These are phyloP conservation scores for Microtus montanus DNA, from an alignment of 2,113 vertebrate species.

Conservation along the genomic window DNA sequence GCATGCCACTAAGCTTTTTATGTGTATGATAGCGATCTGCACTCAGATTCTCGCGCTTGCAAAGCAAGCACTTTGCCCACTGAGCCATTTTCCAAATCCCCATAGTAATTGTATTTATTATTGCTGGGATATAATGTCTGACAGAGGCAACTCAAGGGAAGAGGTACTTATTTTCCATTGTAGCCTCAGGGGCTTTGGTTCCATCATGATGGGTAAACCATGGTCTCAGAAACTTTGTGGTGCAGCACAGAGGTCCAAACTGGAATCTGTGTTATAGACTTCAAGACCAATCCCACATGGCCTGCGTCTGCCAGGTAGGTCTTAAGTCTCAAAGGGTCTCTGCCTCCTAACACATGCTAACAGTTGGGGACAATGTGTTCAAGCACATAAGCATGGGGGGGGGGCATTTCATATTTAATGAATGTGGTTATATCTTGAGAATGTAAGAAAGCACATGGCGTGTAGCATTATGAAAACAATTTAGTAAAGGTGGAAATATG, in stretches of 20 bases:
- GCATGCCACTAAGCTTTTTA: background rate
- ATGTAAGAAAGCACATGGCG: too few species aligned
- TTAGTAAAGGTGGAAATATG: background rate
- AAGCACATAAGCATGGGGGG: background rate
- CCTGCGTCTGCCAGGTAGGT: background rate
- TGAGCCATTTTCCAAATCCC: background rate
- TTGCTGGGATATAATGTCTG: background rate
- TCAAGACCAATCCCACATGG: too few species aligned
- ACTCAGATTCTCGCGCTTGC: background rate
- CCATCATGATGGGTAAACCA: too few species aligned
- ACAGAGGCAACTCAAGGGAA: background rate
- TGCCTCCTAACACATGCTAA: background rate
- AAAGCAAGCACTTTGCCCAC: background rate
- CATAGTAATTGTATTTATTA: background rate
- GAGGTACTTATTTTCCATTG: background rate
- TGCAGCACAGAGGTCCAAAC: too few species aligned
- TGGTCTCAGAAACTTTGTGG: background rate
- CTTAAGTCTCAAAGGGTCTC: background rate
- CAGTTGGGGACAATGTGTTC: background rate
- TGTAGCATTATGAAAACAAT: background rate
- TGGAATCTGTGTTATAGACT: too few species aligned
- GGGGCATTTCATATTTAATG: background rate
- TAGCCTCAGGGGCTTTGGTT: background rate
- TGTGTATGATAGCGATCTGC: background rate
- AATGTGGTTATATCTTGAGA: too few species aligned